These are phyloP conservation scores for Ibycter americanus DNA, from an alignment of 2,797 vertebrate genomes.

Conservation along the genomic window DNA sequence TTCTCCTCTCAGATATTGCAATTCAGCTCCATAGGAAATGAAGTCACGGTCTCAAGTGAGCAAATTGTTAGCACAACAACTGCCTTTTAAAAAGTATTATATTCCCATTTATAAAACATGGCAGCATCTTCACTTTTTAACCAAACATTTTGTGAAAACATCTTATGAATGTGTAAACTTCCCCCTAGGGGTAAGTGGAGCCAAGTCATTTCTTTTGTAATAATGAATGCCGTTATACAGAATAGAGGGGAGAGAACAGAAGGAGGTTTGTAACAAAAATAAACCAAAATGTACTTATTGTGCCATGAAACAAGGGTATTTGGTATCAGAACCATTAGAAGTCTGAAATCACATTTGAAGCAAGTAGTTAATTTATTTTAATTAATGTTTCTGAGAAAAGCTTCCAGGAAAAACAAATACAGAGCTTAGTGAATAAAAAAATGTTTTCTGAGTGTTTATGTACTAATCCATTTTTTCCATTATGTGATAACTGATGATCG, in stretches of 20 bases:
- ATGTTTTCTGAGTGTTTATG: neutral
- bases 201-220: slow-evolving; percentile 1
- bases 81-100: neutral
- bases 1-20: neutral
- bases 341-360: neutral
- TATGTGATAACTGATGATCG: neutral
- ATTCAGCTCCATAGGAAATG: neutral
- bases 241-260: neutral
- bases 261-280: neutral
- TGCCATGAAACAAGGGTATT: neutral
- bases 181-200: neutral
- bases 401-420: neutral
- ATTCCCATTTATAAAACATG: slow-evolving; percentile 6
- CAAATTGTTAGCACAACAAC: neutral
- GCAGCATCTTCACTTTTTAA: slow-evolving; percentile 5
- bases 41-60: neutral
- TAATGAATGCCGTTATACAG: neutral
- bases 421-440: neutral
- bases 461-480: neutral
- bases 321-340: slow-evolving; percentile 6
- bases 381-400: neutral
- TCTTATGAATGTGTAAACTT: neutral
- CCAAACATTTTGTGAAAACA: neutral
- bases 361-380: neutral
- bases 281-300: neutral